Percentiles rank a stretch among this genome's conserved stretches.
Conservation (phyloP, 2,797 vertebrate species). For the Cyclopterus lumpus region DNA sequence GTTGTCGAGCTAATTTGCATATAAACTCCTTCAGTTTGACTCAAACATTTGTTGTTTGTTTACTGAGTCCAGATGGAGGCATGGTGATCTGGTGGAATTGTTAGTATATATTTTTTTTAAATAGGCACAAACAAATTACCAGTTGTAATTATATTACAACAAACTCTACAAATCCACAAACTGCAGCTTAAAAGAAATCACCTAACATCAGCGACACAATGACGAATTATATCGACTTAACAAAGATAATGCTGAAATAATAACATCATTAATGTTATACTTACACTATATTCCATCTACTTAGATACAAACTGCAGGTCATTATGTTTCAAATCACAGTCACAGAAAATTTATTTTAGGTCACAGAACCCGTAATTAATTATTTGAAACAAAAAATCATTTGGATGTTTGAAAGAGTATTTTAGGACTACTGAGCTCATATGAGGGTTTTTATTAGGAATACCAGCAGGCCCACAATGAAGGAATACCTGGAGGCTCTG, state of each 20-base stretch:
- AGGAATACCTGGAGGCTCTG: conserved; percentile 3
- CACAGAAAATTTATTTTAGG: background rate
- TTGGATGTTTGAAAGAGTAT: background rate
- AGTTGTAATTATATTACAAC: background rate
- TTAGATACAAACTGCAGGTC: background rate
- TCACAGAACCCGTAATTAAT: background rate
- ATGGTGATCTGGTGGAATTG: conserved; percentile 16
- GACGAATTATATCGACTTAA: background rate
- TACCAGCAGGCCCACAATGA: background rate
- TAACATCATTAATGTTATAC: background rate
- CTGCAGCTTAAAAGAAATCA: background rate
- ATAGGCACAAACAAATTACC: background rate
- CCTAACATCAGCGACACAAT: background rate
- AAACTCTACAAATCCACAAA: background rate
- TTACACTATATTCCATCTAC: background rate
- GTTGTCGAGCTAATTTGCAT: conserved; percentile 31
- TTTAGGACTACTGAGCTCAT: background rate
- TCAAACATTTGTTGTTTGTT: conserved; percentile 37
- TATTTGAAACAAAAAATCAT: background rate
- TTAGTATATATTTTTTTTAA: conserved; percentile 20
- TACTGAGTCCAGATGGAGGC: conserved; percentile 31
- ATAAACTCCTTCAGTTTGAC: conserved; percentile 30
- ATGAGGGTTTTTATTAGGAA: background rate
- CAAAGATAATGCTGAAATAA: background rate
- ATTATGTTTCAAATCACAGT: background rate